Percentiles rank a stretch among this genome's conserved stretches.
phyloP scores from a whole-genome alignment of 2,888 invertebrate genomes.

The Melikaiella ostensackeni region DNA sequence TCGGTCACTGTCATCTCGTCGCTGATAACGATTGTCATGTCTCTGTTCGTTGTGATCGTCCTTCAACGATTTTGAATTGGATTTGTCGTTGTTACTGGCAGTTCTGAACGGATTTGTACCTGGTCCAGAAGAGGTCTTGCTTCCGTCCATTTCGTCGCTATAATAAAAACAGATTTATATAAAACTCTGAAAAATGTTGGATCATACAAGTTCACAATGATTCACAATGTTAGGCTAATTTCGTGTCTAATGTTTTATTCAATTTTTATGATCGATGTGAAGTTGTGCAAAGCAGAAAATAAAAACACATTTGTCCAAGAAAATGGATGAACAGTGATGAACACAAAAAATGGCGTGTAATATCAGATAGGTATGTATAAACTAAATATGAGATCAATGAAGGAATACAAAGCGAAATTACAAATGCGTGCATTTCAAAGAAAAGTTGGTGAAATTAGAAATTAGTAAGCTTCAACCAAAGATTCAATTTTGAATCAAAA shows the following conservation, averaged over 20 bases:
- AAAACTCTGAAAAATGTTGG: no score
- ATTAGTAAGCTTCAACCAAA: neutral
- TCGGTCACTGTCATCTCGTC: slow-evolving; percentile 40
- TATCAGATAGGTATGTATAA: no score
- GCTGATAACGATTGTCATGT: slow-evolving; percentile 59
- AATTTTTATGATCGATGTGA: neutral
- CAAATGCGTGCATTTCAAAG: neutral
- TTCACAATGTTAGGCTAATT: neutral
- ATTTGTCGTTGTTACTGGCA: slow-evolving; percentile 36
- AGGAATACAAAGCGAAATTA: neutral
- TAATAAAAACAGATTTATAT: neutral
- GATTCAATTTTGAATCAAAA: no score
- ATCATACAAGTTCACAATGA: no score
- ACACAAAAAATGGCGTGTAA: neutral
- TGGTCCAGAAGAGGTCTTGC: neutral
- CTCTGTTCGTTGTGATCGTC: slow-evolving; percentile 66
- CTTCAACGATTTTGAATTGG: slow-evolving; percentile 61
- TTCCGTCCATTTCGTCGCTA: slow-evolving; percentile 8
- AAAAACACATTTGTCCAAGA: neutral
- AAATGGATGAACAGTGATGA: neutral
- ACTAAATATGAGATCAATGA: neutral
- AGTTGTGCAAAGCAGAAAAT: neutral
- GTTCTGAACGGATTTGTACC: slow-evolving; percentile 29
- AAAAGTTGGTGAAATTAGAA: neutral
- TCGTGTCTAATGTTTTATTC: neutral